Percentiles rank a stretch among this genome's conserved stretches.
Conservation (phyloP, 1,140 invertebrate genomes). For the Diorhabda elongata region DNA sequence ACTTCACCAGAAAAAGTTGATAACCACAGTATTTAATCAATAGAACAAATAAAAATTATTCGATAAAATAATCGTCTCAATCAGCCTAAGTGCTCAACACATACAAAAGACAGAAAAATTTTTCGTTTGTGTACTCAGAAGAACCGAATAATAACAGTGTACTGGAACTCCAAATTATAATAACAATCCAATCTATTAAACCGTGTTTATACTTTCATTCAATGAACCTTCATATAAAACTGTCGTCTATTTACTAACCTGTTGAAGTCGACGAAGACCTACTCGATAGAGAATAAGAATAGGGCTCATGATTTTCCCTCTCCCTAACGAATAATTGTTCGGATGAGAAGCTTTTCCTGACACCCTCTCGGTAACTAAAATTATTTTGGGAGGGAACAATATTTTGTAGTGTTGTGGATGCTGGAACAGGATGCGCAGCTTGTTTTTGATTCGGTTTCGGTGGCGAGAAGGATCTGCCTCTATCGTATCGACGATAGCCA, state of each 20-base stretch:
- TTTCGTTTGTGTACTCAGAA: no score
- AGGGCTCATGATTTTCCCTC: conserved; percentile 19
- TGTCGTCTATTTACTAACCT: conserved; percentile 23
- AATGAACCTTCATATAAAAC: no score
- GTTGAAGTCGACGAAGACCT: conserved; percentile 39
- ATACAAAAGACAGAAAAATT: no score
- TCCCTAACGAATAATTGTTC: conserved; percentile 37
- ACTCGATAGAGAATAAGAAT: conserved; percentile 32
- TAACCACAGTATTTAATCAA: no score
- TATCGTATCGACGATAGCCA: conserved; percentile 25
- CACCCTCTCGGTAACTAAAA: conserved; percentile 20
- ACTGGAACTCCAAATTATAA: no score
- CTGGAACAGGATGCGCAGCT: background rate
- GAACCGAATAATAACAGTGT: no score
- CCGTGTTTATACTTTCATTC: no score
- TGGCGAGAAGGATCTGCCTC: conserved; percentile 32
- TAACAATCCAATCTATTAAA: no score
- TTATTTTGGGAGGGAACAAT: background rate
- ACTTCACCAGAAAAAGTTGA: no score
- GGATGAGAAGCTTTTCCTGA: conserved; percentile 43
- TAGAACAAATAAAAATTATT: no score
- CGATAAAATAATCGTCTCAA: no score
- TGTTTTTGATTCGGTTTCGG: conserved; percentile 19
- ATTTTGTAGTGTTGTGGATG: background rate
- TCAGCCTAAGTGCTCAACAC: no score